These are phyloP conservation scores for Triplophysa bombifrons DNA, from an alignment of 2,797 vertebrate genomes.

Conservation along the genomic window DNA sequence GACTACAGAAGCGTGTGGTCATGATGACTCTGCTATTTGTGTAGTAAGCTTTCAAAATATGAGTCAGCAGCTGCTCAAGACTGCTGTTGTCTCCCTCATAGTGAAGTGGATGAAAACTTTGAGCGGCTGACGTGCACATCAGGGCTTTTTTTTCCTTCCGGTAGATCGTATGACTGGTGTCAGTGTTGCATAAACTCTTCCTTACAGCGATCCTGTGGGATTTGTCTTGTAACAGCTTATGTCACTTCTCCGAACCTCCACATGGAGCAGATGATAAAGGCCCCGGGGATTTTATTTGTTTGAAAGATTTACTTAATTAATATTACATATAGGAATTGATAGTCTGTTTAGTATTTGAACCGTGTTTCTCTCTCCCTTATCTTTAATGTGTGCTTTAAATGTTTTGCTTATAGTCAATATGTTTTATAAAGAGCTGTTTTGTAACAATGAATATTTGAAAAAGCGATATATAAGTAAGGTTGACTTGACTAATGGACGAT, in stretches of 20 bases:
- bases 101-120: background rate
- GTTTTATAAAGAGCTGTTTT: background rate
- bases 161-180: background rate
- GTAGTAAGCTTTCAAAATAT: slow-evolving; percentile 23
- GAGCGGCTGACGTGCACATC: background rate
- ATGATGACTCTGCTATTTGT: slow-evolving; percentile 44
- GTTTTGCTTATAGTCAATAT: too few relatives aligned
- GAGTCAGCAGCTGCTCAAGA: slow-evolving; percentile 41
- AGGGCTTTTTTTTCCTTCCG: background rate
- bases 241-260: slow-evolving; percentile 19
- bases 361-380: too few relatives aligned
- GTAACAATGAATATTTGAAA: too few relatives aligned
- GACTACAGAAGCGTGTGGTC: slow-evolving; percentile 26
- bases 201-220: slow-evolving; percentile 19
- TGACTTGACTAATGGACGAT: background rate
- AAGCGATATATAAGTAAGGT: background rate
- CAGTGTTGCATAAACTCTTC: slow-evolving; percentile 26
- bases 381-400: too few relatives aligned
- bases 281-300: background rate
- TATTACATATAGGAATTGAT: too few relatives aligned
- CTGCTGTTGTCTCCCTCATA: background rate
- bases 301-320: too few relatives aligned
- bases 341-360: too few relatives aligned
- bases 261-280: background rate
- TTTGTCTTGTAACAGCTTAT: slow-evolving; percentile 35